Base-by-base conservation (phyloP, 1,140 invertebrate genomes). In the Ips typographus region DNA sequence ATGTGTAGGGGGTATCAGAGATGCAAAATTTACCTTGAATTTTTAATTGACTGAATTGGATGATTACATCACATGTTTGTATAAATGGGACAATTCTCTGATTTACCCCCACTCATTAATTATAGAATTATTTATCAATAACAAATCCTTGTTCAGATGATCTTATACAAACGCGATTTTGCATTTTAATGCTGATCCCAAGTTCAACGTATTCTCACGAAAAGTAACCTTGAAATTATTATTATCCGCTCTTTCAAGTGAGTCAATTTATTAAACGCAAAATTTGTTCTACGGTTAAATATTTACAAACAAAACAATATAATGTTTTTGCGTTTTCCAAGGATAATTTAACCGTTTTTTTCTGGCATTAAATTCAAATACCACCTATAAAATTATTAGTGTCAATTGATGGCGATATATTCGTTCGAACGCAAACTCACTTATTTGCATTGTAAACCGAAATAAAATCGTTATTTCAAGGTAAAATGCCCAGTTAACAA, bases 221-320 rank as follows among this genome's bases (percentile, higher is more conserved):
- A 55, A 55, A 41, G 40, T 40, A 41, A 58, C 56, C 56, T 58
- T 58, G 56, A 41, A 58, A 58, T 58, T 40, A 58, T 58, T 58
- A 58, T 58, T 58, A 58, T 40, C 40, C 6, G 40, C 40, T 58
- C 7, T 58, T 58, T 58, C 56, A 58, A 58, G 40, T 58, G 56
- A 58, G 38, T 58, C 56, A 58, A 58, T 58, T 41, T 40, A 58
- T 40, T 58, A 58, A 58, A 58, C 7, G 37, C 52, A 40, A 58
- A 58, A 22, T 58, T 36, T 55, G 37, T 55, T 55, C n/a, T 38
- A 55, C n/a, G n/a, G 37, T 22, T 58, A 58, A 58, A 58, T 58
- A 58, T 58, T 58, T 58, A 58, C 40, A 40, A 58, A 58, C 56
- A 58, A 58, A 55, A 36, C 52, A 55, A 55, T 55, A 38, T 55